Percentiles rank a stretch among this genome's conserved stretches.
Conservation (phyloP, 1,140 invertebrate genomes). For the Rhynchophorus ferrugineus region DNA sequence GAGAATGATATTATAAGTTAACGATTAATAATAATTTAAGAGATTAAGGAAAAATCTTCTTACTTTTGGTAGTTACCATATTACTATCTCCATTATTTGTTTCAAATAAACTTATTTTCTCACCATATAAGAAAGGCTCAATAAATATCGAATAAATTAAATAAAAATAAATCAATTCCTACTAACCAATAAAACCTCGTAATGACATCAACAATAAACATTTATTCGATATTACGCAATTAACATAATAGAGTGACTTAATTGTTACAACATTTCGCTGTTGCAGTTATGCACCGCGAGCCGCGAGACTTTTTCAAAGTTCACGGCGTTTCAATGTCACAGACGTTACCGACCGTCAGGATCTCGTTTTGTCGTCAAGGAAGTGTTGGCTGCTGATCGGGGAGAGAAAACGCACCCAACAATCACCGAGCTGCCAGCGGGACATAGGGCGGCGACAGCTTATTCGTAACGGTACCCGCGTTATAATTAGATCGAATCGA, state of each 20-base stretch:
- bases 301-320: slow-evolving; percentile 13
- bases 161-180: too few species aligned
- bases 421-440: not conserved
- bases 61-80: too few species aligned
- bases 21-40: too few species aligned
- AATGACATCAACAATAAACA: slow-evolving; percentile 8
- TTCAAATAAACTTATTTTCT: too few species aligned
- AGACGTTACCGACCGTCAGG: not conserved
- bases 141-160: too few species aligned
- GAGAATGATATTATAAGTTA: too few species aligned
- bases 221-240: slow-evolving; percentile 17
- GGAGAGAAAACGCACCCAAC: not conserved
- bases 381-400: not conserved
- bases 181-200: too few species aligned
- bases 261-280: slow-evolving; percentile 18
- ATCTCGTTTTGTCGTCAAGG: not conserved
- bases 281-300: slow-evolving; percentile 18
- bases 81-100: too few species aligned
- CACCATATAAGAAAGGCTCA: too few species aligned
- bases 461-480: not conserved
- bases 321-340: slow-evolving; percentile 16
- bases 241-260: slow-evolving; percentile 17
- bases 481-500: too few species aligned
- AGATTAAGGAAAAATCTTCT: too few species aligned
- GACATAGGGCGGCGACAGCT: not conserved